A percentile compares a stretch with the other conserved stretches of the same genome.
phyloP scores from a whole-genome alignment of 2,888 invertebrate genomes.

The Xestoiulus laeticollis region DNA sequence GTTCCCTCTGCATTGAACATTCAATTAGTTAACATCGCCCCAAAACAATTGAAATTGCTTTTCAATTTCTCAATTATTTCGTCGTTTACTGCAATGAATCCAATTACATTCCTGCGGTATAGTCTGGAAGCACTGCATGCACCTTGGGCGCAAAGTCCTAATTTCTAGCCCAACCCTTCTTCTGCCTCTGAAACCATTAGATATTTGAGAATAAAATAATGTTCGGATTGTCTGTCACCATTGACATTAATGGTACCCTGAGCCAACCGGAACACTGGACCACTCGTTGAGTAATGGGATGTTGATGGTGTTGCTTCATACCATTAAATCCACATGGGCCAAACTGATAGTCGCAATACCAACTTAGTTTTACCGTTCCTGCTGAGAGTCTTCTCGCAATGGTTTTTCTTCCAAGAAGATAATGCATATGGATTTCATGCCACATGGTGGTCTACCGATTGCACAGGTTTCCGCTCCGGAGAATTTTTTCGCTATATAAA shows the following conservation, averaged over 20 bases:
- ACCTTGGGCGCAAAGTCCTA: neutral
- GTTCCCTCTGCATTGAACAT: neutral
- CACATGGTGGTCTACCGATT: neutral
- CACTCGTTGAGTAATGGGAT: conserved; percentile 25
- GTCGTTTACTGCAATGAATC: neutral
- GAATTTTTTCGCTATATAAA: neutral
- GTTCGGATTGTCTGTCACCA: neutral
- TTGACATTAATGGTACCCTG: neutral
- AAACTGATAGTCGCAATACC: neutral
- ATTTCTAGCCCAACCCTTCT: neutral
- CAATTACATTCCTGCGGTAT: conserved; percentile 1
- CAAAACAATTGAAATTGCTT: neutral
- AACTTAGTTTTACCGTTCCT: neutral
- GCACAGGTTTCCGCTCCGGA: neutral
- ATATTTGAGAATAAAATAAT: neutral
- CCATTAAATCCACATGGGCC: conserved; percentile 29
- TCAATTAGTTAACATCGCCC: neutral
- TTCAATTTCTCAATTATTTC: neutral
- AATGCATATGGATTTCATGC: neutral
- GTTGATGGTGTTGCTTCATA: conserved; percentile 21
- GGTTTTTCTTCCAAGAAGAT: neutral
- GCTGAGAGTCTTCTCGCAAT: neutral
- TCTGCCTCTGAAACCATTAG: neutral
- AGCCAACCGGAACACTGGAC: conserved; percentile 10
- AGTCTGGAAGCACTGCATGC: neutral